Base-by-base conservation (phyloP, 2,113 vertebrate species). In the Diadophis punctatus region DNA sequence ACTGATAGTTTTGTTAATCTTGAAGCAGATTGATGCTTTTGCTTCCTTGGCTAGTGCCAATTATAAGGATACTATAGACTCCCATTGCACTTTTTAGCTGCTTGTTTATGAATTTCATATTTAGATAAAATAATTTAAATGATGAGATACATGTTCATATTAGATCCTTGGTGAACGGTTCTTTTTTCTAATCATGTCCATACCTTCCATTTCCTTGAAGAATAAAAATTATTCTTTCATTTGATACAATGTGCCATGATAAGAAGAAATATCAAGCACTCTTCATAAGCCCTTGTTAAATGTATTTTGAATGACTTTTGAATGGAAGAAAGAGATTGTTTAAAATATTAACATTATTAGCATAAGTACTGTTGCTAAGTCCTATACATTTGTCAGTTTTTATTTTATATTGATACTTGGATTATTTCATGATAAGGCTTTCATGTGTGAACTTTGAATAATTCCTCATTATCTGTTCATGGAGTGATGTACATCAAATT, bases 1-100 rank as follows among this genome's bases (percentile, higher is more conserved):
- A 53, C 43, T 53, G 49, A 60, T 34, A 53, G 23, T 43, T 52
- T 51, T 91, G 16, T 86, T 80, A 85, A 86, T 43, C 90, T 94
- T 92, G 90, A 63, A 94, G 92, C 90, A 91, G 27, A 85, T 48
- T 52, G 46, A 25, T 85, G 8, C 11, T 91, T 92, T 94, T 53
- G 93, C 48, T 86, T 93, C 22, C 0, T 74, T 95, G 93, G 39
- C 88, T 53, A 27, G 84, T 91, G 12, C n/a, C 23, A 86, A 43
- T 51, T 86, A 85, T 85, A 48, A 43, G 27, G 52, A 39, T 85
- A 48, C n/a, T n/a, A n/a, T 84, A n/a, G 88, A 27, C 25, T 20
- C 55, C 11, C 23, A 6, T n/a, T 34, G 39, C 39, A 51, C 11
- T 90, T 3, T 39, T 90, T 39, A n/a, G 12, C 27, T 86, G 46